phyloP scores from a whole-genome alignment of 2,113 vertebrate genomes.

The Carollia perspicillata region DNA sequence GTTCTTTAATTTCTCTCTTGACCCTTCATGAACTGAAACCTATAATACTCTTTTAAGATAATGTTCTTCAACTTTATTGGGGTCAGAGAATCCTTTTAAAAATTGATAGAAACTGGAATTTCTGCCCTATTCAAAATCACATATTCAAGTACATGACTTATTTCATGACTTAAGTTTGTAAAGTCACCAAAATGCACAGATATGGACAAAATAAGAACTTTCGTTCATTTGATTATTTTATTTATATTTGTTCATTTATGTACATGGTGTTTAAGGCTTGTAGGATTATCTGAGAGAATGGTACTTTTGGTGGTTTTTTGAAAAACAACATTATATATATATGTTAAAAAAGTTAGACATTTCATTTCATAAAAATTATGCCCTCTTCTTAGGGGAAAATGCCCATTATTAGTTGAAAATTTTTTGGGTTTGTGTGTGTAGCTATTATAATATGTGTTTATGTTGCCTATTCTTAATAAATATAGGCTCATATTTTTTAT shows the following conservation, averaged over 20 bases:
- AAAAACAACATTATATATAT: background rate
- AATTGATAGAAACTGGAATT: background rate
- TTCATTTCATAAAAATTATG: background rate
- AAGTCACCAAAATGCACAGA: background rate
- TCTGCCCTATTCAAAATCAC: background rate
- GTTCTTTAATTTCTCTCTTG: constrained; percentile 9
- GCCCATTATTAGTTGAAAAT: background rate
- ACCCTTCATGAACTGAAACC: background rate
- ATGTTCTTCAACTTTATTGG: background rate
- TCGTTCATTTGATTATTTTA: background rate
- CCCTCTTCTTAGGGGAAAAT: background rate
- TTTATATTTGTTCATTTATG: background rate
- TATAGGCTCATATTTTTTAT: background rate
- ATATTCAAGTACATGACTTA: background rate
- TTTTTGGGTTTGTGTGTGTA: background rate
- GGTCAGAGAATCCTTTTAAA: background rate
- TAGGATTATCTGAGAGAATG: background rate
- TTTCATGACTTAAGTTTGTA: background rate
- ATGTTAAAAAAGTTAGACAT: background rate
- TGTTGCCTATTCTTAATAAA: background rate
- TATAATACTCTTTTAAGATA: background rate
- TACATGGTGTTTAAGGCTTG: background rate
- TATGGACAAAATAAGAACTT: background rate
- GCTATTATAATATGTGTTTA: background rate
- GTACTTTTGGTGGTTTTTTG: background rate